Evolutionary conservation across 1,140 invertebrate genomes (phyloP).

Genomic region (Conus ventricosus): DNA sequence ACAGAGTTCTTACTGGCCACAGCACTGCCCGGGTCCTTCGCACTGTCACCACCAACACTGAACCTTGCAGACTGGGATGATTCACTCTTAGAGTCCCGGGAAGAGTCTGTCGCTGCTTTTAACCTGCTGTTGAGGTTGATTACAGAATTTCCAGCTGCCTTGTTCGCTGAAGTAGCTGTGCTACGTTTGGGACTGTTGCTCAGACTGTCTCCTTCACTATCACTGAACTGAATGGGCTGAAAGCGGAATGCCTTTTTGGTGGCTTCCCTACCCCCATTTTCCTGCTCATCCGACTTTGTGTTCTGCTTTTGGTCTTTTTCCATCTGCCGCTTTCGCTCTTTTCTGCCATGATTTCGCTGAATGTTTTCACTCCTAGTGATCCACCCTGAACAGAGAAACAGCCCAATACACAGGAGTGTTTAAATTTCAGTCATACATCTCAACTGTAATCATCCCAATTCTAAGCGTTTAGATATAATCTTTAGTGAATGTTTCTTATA

Average conservation of each 20-base stretch:
- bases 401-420: too few relatives aligned
- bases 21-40: too few relatives aligned
- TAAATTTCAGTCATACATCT: too few relatives aligned
- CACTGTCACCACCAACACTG: too few relatives aligned
- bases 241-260: slow-evolving; percentile 29
- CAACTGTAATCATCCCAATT: too few relatives aligned
- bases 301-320: slow-evolving; percentile 19
- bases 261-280: neutral
- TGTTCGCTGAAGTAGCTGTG: neutral
- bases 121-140: neutral
- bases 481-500: too few relatives aligned
- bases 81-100: too few relatives aligned
- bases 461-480: too few relatives aligned
- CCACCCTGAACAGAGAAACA: neutral
- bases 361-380: slow-evolving; percentile 50
- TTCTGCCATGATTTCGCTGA: slow-evolving; percentile 63
- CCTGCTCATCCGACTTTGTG: slow-evolving; percentile 13
- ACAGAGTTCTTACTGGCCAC: too few relatives aligned
- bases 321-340: slow-evolving; percentile 42
- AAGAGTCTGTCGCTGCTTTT: neutral
- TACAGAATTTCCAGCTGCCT: neutral
- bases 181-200: neutral
- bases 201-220: neutral
- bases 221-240: slow-evolving; percentile 44
- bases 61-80: too few relatives aligned